Percentiles rank a stretch among this genome's conserved stretches.
These are phyloP conservation scores for Phyllostomus discolor DNA, from an alignment of 2,113 vertebrate genomes.

Conservation along the genomic window DNA sequence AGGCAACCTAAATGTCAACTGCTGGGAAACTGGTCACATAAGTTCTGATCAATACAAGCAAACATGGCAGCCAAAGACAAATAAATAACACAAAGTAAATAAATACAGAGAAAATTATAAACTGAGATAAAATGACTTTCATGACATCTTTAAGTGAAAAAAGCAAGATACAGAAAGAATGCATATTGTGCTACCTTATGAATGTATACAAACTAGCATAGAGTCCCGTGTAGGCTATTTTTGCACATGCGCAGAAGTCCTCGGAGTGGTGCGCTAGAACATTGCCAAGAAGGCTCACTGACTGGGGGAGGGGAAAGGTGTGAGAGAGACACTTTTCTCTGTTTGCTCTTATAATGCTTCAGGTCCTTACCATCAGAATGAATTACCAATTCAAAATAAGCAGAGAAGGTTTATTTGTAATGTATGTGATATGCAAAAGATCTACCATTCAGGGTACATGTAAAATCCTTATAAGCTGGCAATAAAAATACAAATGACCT, in stretches of 20 bases:
- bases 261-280: neutral
- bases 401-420: neutral
- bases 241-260: neutral
- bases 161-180: neutral
- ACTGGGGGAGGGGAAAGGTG: neutral
- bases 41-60: neutral
- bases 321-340: neutral
- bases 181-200: neutral
- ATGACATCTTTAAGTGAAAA: neutral
- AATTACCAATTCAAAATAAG: neutral
- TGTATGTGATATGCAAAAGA: neutral
- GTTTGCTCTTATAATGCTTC: neutral
- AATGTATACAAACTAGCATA: neutral
- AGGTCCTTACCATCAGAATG: neutral
- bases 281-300: neutral
- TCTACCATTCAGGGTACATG: neutral
- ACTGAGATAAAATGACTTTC: neutral
- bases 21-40: constrained; percentile 7
- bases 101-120: neutral
- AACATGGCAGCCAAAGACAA: neutral
- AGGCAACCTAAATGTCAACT: neutral
- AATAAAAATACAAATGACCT: neutral
- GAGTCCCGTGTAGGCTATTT: neutral
- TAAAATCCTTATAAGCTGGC: neutral
- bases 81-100: neutral